These are phyloP conservation scores for Forbesichthys papilliferus DNA, from an alignment of 2,113 vertebrate species.

Conservation along the genomic window DNA sequence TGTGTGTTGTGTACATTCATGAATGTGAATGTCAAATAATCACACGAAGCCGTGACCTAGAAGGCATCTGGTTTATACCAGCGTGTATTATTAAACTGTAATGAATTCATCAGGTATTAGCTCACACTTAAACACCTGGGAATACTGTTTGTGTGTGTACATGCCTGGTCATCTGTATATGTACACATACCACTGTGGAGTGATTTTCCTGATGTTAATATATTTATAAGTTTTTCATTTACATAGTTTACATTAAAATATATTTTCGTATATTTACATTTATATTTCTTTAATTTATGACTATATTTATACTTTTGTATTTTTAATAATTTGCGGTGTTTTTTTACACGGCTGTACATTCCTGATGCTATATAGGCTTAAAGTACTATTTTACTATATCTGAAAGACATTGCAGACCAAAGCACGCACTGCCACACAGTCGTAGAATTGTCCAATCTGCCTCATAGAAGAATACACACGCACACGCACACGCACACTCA, in stretches of 20 bases:
- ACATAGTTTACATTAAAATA: too few relatives aligned
- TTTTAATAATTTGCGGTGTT: too few relatives aligned
- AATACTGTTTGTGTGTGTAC: not conserved
- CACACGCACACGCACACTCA: constrained; percentile 8
- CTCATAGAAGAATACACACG: constrained; percentile 4
- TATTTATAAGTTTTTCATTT: too few relatives aligned
- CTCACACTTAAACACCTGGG: not conserved
- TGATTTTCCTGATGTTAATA: too few relatives aligned
- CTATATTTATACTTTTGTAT: too few relatives aligned
- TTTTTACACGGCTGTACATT: constrained; percentile 14
- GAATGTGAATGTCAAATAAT: too few relatives aligned
- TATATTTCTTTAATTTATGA: too few relatives aligned
- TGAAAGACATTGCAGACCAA: not conserved
- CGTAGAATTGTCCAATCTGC: not conserved
- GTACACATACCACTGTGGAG: not conserved
- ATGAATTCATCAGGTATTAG: too few relatives aligned
- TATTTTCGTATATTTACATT: too few relatives aligned
- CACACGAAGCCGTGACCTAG: too few relatives aligned
- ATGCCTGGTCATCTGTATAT: constrained; percentile 6
- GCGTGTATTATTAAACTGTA: too few relatives aligned
- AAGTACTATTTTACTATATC: not conserved
- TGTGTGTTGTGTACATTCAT: not conserved
- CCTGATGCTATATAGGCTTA: constrained; percentile 7
- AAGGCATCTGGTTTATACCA: too few relatives aligned
- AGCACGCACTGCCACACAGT: not conserved